Evolutionary conservation across 2,888 invertebrate genomes (phyloP).

Genomic region (Oscheius sp.): DNA sequence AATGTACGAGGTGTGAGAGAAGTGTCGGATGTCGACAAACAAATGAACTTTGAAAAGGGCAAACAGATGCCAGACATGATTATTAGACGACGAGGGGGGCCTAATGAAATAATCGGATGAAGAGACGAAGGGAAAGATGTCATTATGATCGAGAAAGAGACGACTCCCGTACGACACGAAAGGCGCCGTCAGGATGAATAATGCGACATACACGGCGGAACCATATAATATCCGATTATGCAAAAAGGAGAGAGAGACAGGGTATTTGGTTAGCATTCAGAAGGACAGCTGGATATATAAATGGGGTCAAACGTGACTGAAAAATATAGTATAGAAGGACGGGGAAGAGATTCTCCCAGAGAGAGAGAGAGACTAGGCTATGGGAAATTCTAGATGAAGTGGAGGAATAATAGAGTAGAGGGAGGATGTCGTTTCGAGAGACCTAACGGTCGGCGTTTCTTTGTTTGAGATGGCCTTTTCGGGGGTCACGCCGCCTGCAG

Average conservation of each 20-base stretch:
- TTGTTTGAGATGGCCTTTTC: conserved; percentile 27
- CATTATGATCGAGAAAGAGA: background rate
- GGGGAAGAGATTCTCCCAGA: background rate
- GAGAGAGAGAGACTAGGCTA: background rate
- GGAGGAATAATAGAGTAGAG: background rate
- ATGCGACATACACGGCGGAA: conserved; percentile 8
- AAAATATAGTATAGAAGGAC: background rate
- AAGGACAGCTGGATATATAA: conserved; percentile 12
- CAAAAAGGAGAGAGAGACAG: background rate
- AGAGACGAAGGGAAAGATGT: background rate
- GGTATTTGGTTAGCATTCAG: background rate
- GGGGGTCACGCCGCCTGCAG: conserved; percentile 16
- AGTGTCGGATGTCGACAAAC: background rate
- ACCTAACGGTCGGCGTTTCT: conserved; percentile 22
- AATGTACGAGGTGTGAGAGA: background rate
- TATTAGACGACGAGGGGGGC: conserved; percentile 5
- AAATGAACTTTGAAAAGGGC: background rate
- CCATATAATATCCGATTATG: conserved; percentile 28
- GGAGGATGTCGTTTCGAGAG: conserved; percentile 5
- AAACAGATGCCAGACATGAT: background rate
- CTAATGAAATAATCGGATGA: conserved; percentile 17
- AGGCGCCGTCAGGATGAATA: conserved; percentile 24
- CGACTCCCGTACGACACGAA: background rate
- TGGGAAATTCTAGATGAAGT: background rate
- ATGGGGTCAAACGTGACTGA: background rate